These are phyloP conservation scores for Paracanthobrama guichenoti DNA, from an alignment of 2,113 vertebrate species.

Conservation along the genomic window DNA sequence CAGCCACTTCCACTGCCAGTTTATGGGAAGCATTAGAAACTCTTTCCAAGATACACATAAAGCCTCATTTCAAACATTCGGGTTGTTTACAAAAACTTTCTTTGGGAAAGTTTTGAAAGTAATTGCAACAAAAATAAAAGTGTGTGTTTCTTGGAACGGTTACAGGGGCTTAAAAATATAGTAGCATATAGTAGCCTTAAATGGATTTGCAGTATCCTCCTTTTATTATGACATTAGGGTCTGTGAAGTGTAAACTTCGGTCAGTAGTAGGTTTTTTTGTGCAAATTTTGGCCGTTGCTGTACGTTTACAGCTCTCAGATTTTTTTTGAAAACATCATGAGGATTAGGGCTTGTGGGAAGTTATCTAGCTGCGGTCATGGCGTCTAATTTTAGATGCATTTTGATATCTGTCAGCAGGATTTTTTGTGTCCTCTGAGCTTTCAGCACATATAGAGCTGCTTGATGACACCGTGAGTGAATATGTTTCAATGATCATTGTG, in stretches of 20 bases:
- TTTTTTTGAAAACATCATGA: background rate
- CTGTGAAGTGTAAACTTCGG: conserved; percentile 2
- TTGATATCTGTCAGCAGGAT: conserved; percentile 12
- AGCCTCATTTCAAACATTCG: conserved; percentile 34
- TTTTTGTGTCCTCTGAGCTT: conserved; percentile 16
- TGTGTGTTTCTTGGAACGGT: conserved; percentile 50
- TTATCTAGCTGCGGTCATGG: conserved; percentile 28
- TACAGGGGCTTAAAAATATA: conserved; percentile 26
- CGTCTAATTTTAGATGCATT: background rate
- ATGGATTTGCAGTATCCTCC: background rate
- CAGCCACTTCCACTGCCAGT: conserved; percentile 11
- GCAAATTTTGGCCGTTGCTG: background rate
- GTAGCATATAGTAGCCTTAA: conserved; percentile 25
- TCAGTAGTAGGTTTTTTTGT: background rate
- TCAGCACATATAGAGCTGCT: background rate
- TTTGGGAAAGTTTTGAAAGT: conserved; percentile 18
- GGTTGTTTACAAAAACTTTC: conserved; percentile 37
- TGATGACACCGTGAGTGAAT: no score
- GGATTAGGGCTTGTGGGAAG: conserved; percentile 34
- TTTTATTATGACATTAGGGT: conserved; percentile 4
- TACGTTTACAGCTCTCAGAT: background rate
- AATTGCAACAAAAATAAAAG: conserved; percentile 42
- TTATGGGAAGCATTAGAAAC: conserved; percentile 19
- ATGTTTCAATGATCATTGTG: no score
- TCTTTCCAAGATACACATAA: conserved; percentile 40